phyloP scores from a whole-genome alignment of 2,797 vertebrate genomes.

The Paramormyrops hopkinsi region DNA sequence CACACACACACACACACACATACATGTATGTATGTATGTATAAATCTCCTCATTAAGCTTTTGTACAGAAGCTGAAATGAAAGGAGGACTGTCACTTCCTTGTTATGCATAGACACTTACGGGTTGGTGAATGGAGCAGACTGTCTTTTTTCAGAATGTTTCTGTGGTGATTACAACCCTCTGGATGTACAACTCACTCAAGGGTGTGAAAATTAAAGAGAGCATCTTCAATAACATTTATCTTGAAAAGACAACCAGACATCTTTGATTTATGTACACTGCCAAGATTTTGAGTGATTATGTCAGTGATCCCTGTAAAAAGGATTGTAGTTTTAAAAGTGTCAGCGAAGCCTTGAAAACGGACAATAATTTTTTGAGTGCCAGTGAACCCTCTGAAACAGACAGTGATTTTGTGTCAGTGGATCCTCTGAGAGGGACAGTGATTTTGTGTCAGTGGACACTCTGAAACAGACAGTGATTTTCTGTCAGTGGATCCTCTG shows the following conservation, averaged over 20 bases:
- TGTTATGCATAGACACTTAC: not conserved
- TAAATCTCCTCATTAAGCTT: not conserved
- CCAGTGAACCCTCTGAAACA: not conserved
- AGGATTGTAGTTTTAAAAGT: not conserved
- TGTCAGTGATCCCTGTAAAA: not conserved
- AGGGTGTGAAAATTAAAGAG: not conserved
- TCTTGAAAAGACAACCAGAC: not conserved
- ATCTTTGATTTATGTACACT: not conserved
- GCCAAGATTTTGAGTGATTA: not conserved
- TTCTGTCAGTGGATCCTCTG: not conserved
- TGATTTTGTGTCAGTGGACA: not conserved
- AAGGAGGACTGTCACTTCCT: not conserved
- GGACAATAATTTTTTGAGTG: not conserved
- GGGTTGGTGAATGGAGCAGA: not conserved
- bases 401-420: not conserved
- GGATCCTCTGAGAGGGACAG: not conserved
- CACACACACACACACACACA: not conserved
- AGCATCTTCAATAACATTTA: slow-evolving; percentile 6
- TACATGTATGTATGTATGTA: not conserved
- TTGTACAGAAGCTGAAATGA: not conserved
- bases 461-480: not conserved
- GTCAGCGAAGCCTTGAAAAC: not conserved
- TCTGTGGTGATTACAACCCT: not conserved
- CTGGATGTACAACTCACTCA: not conserved
- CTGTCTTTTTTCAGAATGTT: not conserved